A percentile compares a stretch with the other conserved stretches of the same genome.
These are phyloP conservation scores for Halocaridina rubra DNA, from an alignment of 2,888 invertebrate genomes.

Conservation along the genomic window DNA sequence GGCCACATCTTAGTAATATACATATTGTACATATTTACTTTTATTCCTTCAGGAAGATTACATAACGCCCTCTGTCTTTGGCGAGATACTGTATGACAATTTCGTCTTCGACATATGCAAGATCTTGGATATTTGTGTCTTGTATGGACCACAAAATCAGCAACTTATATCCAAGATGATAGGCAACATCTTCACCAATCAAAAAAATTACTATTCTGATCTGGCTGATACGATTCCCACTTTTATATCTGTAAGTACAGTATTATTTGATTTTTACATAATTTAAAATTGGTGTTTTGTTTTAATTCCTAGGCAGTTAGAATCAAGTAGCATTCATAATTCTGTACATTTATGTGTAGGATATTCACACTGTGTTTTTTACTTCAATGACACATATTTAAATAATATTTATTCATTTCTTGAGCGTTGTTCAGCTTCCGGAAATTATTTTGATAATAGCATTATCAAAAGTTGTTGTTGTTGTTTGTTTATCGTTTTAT, in stretches of 20 bases:
- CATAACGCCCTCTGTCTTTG: conserved; percentile 77
- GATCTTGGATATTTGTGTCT: conserved; percentile 80
- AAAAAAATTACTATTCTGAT: conserved; percentile 78
- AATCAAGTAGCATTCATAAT: no score
- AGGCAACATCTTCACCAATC: conserved; percentile 75
- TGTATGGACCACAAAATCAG: conserved; percentile 77
- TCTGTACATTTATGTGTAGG: no score
- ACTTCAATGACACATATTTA: no score
- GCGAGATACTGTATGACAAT: conserved; percentile 80
- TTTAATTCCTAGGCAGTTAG: neutral
- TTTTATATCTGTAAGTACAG: conserved; percentile 67
- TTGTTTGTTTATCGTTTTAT: no score
- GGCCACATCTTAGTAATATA: no score
- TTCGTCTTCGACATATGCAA: conserved; percentile 86
- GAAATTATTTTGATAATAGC: no score
- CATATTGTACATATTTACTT: neutral
- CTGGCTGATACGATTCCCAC: conserved; percentile 67
- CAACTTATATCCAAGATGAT: conserved; percentile 76
- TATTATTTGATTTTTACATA: no score
- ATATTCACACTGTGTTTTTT: no score
- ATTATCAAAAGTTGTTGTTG: no score
- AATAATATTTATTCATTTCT: no score
- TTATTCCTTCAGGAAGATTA: conserved; percentile 57
- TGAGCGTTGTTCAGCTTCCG: no score
- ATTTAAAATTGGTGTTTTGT: no score